Conservation (phyloP, 2,113 vertebrate species). For the Ophthalmotilapia sp. region DNA sequence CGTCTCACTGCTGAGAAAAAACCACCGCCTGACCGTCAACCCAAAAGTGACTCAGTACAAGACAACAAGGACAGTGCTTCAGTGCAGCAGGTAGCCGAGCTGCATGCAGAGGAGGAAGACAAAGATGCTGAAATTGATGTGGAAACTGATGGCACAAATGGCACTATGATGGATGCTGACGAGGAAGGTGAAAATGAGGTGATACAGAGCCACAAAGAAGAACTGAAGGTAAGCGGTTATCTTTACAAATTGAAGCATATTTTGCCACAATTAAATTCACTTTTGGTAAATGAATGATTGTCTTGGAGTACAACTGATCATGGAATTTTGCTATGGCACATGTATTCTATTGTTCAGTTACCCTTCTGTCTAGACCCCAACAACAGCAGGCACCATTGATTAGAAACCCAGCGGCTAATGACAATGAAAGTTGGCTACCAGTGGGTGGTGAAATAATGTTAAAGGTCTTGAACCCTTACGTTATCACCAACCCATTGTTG, state of each 20-base stretch:
- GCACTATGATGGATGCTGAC: not conserved
- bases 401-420: not conserved
- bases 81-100: not conserved
- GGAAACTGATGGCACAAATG: not conserved
- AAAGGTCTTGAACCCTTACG: not conserved
- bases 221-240: not conserved
- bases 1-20: not conserved
- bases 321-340: not conserved
- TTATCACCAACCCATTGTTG: not conserved
- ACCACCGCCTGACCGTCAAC: not conserved
- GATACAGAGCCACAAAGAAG: not conserved
- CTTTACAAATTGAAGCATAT: not conserved
- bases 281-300: not conserved
- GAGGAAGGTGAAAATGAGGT: not conserved
- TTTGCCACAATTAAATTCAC: not conserved
- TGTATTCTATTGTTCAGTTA: not conserved
- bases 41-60: not conserved
- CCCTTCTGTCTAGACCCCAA: not conserved
- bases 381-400: not conserved
- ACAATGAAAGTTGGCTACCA: not conserved
- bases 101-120: not conserved
- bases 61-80: not conserved
- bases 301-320: not conserved
- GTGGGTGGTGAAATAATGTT: not conserved
- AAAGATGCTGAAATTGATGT: not conserved